Conservation (phyloP, 2,888 invertebrate genomes). For the Panzeria rudis region DNA sequence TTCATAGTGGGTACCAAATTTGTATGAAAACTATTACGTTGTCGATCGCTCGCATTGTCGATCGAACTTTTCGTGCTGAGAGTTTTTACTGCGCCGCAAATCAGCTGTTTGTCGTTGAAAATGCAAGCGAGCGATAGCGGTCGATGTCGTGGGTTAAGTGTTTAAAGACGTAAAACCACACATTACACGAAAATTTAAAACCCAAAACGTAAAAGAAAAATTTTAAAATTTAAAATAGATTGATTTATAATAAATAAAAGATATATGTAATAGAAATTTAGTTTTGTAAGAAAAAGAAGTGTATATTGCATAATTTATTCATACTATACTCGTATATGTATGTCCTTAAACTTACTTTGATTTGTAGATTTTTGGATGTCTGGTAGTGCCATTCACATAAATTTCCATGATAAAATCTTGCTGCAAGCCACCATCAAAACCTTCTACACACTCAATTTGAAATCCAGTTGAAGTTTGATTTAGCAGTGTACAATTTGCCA, state of each 20-base stretch:
- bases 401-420: constrained; percentile 91
- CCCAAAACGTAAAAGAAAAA: not conserved
- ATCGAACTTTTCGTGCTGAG: no score
- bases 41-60: no score
- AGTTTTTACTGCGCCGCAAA: no score
- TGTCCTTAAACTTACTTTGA: constrained; percentile 81
- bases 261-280: not conserved
- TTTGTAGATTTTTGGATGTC: constrained; percentile 83
- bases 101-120: no score
- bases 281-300: not conserved
- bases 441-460: constrained; percentile 89
- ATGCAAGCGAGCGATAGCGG: no score
- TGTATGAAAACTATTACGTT: no score
- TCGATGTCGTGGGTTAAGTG: no score
- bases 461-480: constrained; percentile 90
- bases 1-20: no score
- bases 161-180: no score
- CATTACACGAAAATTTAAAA: no score
- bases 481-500: constrained; percentile 89
- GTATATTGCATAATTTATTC: not conserved
- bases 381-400: constrained; percentile 84
- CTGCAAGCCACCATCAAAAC: constrained; percentile 90
- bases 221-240: no score
- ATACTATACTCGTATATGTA: not conserved
- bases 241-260: not conserved